phyloP scores from a whole-genome alignment of 1,140 invertebrate genomes.

The Laupala kohalensis region DNA sequence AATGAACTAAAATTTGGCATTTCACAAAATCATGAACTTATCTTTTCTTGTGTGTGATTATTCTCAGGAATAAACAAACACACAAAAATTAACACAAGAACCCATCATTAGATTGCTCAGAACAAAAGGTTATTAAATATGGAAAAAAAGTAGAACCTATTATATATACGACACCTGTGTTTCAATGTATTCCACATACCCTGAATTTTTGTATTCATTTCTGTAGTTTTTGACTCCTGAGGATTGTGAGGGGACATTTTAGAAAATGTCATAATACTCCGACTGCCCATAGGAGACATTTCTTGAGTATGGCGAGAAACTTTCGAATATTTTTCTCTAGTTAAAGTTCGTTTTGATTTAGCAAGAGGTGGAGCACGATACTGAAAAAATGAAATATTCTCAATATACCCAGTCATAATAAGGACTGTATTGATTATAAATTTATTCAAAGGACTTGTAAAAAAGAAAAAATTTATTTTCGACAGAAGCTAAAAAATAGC shows the following conservation, averaged over 20 bases:
- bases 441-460: too few species aligned
- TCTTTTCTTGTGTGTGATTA: too few species aligned
- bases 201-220: background rate
- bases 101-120: too few species aligned
- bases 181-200: background rate
- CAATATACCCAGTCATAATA: background rate
- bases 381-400: background rate
- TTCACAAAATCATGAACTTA: too few species aligned
- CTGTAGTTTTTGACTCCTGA: background rate
- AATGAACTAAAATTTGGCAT: too few species aligned
- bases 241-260: background rate
- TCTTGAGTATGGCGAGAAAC: conserved; percentile 12
- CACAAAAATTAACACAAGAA: too few species aligned
- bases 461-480: too few species aligned
- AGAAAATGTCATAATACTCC: background rate
- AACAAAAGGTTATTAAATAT: too few species aligned
- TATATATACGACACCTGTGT: too few species aligned
- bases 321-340: conserved; percentile 32
- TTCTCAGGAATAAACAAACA: too few species aligned
- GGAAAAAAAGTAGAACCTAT: too few species aligned
- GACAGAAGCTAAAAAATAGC: too few species aligned
- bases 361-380: conserved; percentile 49
- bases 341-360: conserved; percentile 28
- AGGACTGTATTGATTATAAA: background rate
- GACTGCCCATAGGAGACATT: background rate